Conservation (phyloP, 2,113 vertebrate genomes). For the Clarias gariepinus region DNA sequence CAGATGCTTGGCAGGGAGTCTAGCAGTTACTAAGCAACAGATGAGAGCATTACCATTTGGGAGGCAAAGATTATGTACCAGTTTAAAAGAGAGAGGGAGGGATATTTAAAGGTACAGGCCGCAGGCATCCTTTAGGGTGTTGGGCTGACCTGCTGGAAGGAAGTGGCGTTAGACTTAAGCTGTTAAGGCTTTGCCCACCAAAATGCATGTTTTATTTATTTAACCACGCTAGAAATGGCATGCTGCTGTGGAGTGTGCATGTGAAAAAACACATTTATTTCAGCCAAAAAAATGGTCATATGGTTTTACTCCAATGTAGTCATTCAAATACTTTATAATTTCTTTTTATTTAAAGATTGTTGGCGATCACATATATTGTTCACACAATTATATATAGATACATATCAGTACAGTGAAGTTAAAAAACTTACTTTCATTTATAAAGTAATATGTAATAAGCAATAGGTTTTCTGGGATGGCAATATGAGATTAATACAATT, state of each 20-base stretch:
- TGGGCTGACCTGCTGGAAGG: conserved; percentile 4
- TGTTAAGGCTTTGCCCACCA: neutral
- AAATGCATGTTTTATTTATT: neutral
- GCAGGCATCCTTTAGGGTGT: conserved; percentile 19
- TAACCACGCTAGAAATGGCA: neutral
- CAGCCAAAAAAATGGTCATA: neutral
- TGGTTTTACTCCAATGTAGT: neutral
- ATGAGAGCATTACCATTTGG: conserved; percentile 52
- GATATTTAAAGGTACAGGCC: conserved; percentile 43
- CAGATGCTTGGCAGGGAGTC: conserved; percentile 50
- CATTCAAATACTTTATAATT: no score
- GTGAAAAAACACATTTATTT: neutral
- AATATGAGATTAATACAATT: no score
- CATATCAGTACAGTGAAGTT: no score
- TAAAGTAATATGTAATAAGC: no score
- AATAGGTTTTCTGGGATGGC: no score
- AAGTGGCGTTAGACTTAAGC: neutral
- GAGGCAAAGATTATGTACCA: conserved; percentile 50
- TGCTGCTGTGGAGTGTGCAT: neutral
- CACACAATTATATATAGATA: no score
- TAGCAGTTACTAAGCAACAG: conserved; percentile 63
- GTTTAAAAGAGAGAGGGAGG: conserved; percentile 15
- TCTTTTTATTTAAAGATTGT: no score
- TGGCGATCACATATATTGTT: no score
- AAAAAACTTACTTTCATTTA: no score